phyloP scores from a whole-genome alignment of 2,797 vertebrate genomes.

The Sebastiscus tertius region DNA sequence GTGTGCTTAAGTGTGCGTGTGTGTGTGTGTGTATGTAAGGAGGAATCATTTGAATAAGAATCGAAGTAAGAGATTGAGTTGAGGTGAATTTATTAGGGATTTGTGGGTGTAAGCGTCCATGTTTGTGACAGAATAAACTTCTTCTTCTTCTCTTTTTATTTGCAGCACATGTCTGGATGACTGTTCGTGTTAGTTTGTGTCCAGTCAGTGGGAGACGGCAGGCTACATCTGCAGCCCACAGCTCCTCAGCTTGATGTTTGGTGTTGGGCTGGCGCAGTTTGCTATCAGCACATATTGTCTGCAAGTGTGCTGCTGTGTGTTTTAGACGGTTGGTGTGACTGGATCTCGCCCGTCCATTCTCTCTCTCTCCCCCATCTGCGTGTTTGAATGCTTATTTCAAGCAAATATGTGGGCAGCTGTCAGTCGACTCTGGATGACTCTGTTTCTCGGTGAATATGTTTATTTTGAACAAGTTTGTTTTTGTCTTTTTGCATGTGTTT shows the following conservation, averaged over 20 bases:
- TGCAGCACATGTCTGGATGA: constrained; percentile 37
- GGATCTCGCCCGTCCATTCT: not conserved
- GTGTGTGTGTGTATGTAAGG: constrained; percentile 14
- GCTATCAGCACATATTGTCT: constrained; percentile 56
- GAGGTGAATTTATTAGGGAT: constrained; percentile 27
- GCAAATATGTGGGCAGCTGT: constrained; percentile 68
- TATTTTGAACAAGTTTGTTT: constrained; percentile 44
- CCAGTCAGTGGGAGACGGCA: constrained; percentile 46
- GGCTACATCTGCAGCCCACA: constrained; percentile 36
- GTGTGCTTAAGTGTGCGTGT: constrained; percentile 18
- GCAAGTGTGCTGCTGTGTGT: constrained; percentile 63
- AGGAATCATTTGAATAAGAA: constrained; percentile 42
- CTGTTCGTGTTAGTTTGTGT: constrained; percentile 48
- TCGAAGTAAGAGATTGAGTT: constrained; percentile 1
- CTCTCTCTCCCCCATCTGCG: constrained; percentile 11
- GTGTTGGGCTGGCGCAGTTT: constrained; percentile 47
- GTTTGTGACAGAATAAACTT: constrained; percentile 23
- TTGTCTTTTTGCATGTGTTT: constrained; percentile 26
- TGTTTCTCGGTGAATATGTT: constrained; percentile 30
- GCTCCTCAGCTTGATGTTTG: constrained; percentile 60
- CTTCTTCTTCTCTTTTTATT: constrained; percentile 30
- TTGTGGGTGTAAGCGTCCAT: constrained; percentile 1
- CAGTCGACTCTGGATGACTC: constrained; percentile 35
- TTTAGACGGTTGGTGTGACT: constrained; percentile 56
- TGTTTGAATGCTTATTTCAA: constrained; percentile 58